phyloP scores from a whole-genome alignment of 2,797 vertebrate species.

The Anomalospiza imberbis region DNA sequence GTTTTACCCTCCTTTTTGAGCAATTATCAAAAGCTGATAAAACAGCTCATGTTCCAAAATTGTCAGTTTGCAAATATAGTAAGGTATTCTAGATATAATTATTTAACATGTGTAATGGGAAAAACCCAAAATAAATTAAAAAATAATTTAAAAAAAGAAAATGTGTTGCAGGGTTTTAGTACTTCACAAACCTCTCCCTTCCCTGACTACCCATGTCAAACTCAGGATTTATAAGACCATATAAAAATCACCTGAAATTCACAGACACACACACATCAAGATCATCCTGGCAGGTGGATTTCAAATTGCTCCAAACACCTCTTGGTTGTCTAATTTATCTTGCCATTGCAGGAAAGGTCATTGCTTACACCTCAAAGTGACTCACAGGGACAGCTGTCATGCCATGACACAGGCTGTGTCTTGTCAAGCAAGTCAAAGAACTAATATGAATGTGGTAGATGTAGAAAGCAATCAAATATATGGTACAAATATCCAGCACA shows the following conservation, averaged over 20 bases:
- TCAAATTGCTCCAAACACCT: neutral
- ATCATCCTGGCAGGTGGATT: neutral
- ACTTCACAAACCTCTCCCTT: neutral
- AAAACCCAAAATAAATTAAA: neutral
- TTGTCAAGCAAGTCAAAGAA: neutral
- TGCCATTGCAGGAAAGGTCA: neutral
- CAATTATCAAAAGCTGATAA: neutral
- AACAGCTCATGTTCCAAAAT: neutral
- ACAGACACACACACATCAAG: neutral
- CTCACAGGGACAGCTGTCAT: neutral
- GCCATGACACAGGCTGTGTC: neutral
- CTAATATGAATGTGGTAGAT: neutral
- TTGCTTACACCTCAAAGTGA: neutral
- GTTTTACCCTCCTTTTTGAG: neutral
- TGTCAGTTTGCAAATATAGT: neutral
- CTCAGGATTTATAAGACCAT: neutral
- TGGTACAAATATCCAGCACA: neutral
- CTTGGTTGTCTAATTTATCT: conserved; percentile 1
- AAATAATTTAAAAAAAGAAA: neutral
- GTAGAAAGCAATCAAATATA: neutral
- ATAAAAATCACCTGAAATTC: neutral
- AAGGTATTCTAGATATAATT: neutral
- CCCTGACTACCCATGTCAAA: neutral
- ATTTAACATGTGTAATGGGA: neutral
- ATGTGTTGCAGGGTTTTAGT: neutral